Evolutionary conservation across 2,797 vertebrate genomes (phyloP), one percentile per base, ranked within the genome.

Genomic region (Gambusia yucatana): DNA sequence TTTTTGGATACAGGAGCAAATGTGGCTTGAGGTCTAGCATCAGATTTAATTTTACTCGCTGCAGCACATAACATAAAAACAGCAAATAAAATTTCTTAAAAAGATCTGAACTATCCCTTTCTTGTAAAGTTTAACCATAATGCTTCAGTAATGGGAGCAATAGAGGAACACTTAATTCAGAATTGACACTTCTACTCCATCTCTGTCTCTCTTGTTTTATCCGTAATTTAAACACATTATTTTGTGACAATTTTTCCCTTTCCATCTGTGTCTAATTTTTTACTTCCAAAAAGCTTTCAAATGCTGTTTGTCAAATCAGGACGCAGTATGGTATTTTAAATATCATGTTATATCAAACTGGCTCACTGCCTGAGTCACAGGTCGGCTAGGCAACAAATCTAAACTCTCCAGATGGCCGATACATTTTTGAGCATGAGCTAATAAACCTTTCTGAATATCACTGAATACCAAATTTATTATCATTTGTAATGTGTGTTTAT

Each of bases 401-500:
- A 79, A 86, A 79, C 43, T 73, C 79, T 84, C 87, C 89, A 89
- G 87, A 92, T 89, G 89, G 88, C 82, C 72, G 47, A 79, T 85
- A 70, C 9, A n/a, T 78, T 82, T 79, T 73, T 81, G 76, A 87
- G 86, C 83, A 79, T 79, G 81, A 78, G 41, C 79, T 82, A 73
- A 77, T 43, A 46, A 88, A 65, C 33, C 73, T 73, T 77, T 85
- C 59, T 78, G 55, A 88, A 86, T 80, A 84, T 72, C 83, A 83
- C 73, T 77, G 71, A 79, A 89, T 59, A 71, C 46, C 75, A 39
- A 44, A 90, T 75, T 82, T 22, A 25, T 52, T 28, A 44, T 70
- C 6, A 44, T 6, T 70, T 46, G 67, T 28, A 70, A 13, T 28
- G 13, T 14, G 7, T 44, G 65, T n/a, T 41, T n/a, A 69, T 69